These are phyloP conservation scores for Aegithalos caudatus DNA, from an alignment of 2,113 vertebrate genomes.

Conservation along the genomic window DNA sequence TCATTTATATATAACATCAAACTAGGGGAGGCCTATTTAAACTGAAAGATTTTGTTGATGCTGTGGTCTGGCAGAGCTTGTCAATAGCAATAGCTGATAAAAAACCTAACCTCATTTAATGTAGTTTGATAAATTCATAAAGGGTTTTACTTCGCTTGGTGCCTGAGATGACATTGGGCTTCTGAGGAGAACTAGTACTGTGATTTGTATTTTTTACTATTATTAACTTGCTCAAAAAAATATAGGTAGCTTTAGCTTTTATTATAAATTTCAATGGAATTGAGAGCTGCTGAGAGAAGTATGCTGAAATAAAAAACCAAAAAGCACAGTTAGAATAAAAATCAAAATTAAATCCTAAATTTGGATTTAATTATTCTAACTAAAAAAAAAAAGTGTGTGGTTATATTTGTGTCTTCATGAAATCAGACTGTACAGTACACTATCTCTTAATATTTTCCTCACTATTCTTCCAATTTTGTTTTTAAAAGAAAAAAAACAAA, in stretches of 20 bases:
- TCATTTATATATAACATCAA: not conserved
- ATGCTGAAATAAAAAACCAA: not conserved
- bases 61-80: slow-evolving; percentile 3
- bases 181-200: slow-evolving; percentile 44
- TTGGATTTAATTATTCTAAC: slow-evolving; percentile 25
- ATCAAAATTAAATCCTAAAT: not conserved
- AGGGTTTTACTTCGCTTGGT: slow-evolving; percentile 37
- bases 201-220: slow-evolving; percentile 49
- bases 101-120: slow-evolving; percentile 31
- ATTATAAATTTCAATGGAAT: not conserved
- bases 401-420: slow-evolving; percentile 16
- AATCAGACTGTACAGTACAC: slow-evolving; percentile 47
- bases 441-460: slow-evolving; percentile 24
- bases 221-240: slow-evolving; percentile 1
- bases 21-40: not conserved
- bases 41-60: not conserved
- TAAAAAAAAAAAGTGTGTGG: not conserved
- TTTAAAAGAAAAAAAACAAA: not conserved
- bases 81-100: slow-evolving; percentile 57
- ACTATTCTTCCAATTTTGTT: not conserved
- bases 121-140: slow-evolving; percentile 14
- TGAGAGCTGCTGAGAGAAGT: not conserved
- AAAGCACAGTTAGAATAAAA: not conserved
- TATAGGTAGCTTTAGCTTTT: slow-evolving; percentile 4
- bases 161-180: slow-evolving; percentile 33